These are phyloP conservation scores for Troglohyphantes excavatus DNA, from an alignment of 2,888 invertebrate species.

Conservation along the genomic window DNA sequence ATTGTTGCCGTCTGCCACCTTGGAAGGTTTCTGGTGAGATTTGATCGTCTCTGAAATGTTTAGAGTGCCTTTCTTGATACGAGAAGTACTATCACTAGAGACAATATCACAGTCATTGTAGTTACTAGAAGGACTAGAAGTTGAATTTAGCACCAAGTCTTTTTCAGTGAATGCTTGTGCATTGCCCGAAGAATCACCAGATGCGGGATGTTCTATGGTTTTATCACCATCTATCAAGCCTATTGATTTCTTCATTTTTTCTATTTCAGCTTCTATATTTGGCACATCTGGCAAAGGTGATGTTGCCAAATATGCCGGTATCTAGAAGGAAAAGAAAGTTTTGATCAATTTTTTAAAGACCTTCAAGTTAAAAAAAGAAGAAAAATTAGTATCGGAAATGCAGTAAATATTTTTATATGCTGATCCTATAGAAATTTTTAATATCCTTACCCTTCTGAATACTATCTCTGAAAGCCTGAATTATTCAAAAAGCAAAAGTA, in stretches of 20 bases:
- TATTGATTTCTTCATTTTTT: constrained; percentile 67
- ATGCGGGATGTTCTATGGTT: neutral
- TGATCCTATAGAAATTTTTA: too few species aligned
- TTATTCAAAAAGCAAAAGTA: too few species aligned
- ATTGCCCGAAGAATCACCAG: neutral
- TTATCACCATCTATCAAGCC: neutral
- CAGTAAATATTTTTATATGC: too few species aligned
- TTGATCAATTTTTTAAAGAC: too few species aligned
- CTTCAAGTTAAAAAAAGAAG: too few species aligned
- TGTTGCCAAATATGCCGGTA: constrained; percentile 94
- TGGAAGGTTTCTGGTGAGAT: neutral
- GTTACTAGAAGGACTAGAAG: constrained; percentile 51
- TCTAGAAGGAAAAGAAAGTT: constrained; percentile 78
- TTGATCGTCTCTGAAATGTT: neutral
- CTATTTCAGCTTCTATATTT: constrained; percentile 76
- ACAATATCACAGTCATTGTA: constrained; percentile 61
- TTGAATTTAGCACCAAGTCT: constrained; percentile 39
- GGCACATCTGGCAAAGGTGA: constrained; percentile 90
- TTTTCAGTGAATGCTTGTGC: constrained; percentile 3
- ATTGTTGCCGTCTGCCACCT: neutral
- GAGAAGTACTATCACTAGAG: constrained; percentile 22
- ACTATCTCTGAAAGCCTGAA: too few species aligned
- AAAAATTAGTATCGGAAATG: too few species aligned
- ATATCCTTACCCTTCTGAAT: too few species aligned
- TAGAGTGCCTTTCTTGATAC: neutral